Evolutionary conservation across 1,140 invertebrate genomes (phyloP), one percentile per base, ranked within the genome.

Genomic region (Brachionus rubens): DNA sequence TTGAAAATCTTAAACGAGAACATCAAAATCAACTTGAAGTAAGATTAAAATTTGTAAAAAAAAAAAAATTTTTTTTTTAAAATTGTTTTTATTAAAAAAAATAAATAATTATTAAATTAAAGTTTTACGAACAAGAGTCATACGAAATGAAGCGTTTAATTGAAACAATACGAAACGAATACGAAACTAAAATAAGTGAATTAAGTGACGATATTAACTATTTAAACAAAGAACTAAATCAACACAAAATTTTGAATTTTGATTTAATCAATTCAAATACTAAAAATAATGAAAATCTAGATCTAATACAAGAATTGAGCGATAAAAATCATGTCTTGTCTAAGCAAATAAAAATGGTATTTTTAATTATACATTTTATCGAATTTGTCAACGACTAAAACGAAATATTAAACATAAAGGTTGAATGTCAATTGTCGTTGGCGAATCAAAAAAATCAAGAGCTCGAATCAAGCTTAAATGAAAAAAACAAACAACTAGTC

Each of bases 101-200:
- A 5, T 36, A 36, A 36, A 36, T 36, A 5, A 36, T 5, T 36
- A 5, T 36, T 36, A 36, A 36, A 5, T 36, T 36, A 5, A 46
- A 65, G 59, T 54, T 9, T 16, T 72, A 36, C 24, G 68, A 72
- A 24, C 68, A 72, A 54, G 46, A 72, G 26, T 30, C 68, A 19
- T 72, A 50, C 24, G 68, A 72, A 41, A 21, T 72, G 46, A 72
- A 54, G 30, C 68, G 68, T 19, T 48, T 33, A 14, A 33, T 50
- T 21, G 50, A 54, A 19, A 4, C 68, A 9, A 50, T 54, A 21
- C 68, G 68, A 1, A 48, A 72, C 68, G 46, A 48, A 24, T 72
- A 72, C 26, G 68, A 72, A 16, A 30, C 46, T 2, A 72, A 72
- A 48, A 48, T 72, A 36, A 21, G 7, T 19, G 46, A 72, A 24